Percentiles rank a stretch among this genome's conserved stretches.
Conservation (phyloP, 2,888 invertebrate species). For the Lepidocyrtinus sp. region DNA sequence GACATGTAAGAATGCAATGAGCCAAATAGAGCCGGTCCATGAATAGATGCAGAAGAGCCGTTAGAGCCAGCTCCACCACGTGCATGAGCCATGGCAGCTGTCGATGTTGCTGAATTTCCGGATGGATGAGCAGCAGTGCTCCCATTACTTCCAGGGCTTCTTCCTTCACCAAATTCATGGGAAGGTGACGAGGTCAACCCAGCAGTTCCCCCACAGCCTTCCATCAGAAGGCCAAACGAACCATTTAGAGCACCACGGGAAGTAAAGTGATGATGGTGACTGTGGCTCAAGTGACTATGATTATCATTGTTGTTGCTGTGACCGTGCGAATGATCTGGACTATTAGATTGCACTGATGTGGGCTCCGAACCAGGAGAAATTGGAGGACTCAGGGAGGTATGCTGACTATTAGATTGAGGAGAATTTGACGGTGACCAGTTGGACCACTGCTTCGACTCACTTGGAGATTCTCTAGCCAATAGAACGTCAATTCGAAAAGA, state of each 20-base stretch:
- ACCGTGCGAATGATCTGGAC: conserved; percentile 54
- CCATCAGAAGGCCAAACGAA: conserved; percentile 56
- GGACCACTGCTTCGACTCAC: conserved; percentile 56
- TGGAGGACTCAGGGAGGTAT: conserved; percentile 78
- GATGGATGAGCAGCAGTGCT: conserved; percentile 3
- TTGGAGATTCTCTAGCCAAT: conserved; percentile 77
- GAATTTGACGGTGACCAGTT: conserved; percentile 68
- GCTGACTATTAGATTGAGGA: conserved; percentile 63
- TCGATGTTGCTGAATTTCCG: conserved; percentile 7
- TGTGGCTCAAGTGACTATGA: conserved; percentile 27
- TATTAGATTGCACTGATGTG: conserved; percentile 59
- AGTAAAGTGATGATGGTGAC: conserved; percentile 44
- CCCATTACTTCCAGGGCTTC: conserved; percentile 23
- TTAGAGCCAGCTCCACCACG: conserved; percentile 29
- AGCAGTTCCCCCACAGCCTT: conserved; percentile 36
- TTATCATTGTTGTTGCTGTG: conserved; percentile 52
- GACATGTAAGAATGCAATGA: conserved; percentile 67
- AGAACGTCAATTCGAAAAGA: conserved; percentile 94
- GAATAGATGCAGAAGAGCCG: conserved; percentile 33
- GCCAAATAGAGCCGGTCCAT: conserved; percentile 63
- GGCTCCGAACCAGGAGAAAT: conserved; percentile 87
- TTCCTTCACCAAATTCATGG: conserved; percentile 31
- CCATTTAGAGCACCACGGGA: conserved; percentile 58
- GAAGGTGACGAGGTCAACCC: conserved; percentile 26
- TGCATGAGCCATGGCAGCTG: conserved; percentile 26